Evolutionary conservation across 2,113 vertebrate genomes (phyloP).

Genomic region (Morone chrysops): DNA sequence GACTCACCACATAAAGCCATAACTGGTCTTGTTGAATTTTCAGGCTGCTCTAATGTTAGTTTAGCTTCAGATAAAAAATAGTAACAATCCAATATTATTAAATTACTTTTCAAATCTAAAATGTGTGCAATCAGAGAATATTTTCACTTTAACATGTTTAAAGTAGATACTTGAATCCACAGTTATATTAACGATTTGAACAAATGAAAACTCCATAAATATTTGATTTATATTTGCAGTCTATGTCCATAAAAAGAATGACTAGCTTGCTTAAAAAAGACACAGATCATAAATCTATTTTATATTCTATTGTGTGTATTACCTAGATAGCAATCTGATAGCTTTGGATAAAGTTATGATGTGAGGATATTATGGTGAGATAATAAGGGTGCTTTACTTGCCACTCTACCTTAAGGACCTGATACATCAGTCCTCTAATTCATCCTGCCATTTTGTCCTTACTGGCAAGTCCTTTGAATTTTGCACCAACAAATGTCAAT

Average conservation of each 20-base stretch:
- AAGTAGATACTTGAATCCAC: slow-evolving; percentile 82
- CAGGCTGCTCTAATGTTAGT: slow-evolving; percentile 67
- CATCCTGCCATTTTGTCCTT: slow-evolving; percentile 58
- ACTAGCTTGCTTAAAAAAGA: slow-evolving; percentile 71
- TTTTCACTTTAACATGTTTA: slow-evolving; percentile 76
- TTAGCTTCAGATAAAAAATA: slow-evolving; percentile 54
- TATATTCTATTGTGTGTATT: slow-evolving; percentile 79
- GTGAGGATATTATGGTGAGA: slow-evolving; percentile 70
- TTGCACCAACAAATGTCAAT: slow-evolving; percentile 68
- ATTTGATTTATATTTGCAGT: slow-evolving; percentile 78
- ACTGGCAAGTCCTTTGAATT: slow-evolving; percentile 59
- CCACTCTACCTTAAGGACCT: slow-evolving; percentile 80
- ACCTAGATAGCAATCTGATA: slow-evolving; percentile 76
- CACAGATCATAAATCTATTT: slow-evolving; percentile 76
- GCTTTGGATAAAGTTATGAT: slow-evolving; percentile 69
- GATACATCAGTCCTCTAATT: slow-evolving; percentile 63
- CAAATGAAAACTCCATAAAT: slow-evolving; percentile 71
- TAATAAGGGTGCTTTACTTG: slow-evolving; percentile 80
- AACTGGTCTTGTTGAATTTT: slow-evolving; percentile 68
- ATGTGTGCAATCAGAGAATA: slow-evolving; percentile 77
- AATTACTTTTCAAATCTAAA: slow-evolving; percentile 67
- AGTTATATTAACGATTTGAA: slow-evolving; percentile 73
- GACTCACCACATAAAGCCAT: slow-evolving; percentile 79
- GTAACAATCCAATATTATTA: slow-evolving; percentile 52
- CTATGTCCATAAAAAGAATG: slow-evolving; percentile 68